A percentile compares a stretch with the other conserved stretches of the same genome.
phyloP scores from a whole-genome alignment of 2,888 invertebrate genomes.

The Caenorhabditis japonica region DNA sequence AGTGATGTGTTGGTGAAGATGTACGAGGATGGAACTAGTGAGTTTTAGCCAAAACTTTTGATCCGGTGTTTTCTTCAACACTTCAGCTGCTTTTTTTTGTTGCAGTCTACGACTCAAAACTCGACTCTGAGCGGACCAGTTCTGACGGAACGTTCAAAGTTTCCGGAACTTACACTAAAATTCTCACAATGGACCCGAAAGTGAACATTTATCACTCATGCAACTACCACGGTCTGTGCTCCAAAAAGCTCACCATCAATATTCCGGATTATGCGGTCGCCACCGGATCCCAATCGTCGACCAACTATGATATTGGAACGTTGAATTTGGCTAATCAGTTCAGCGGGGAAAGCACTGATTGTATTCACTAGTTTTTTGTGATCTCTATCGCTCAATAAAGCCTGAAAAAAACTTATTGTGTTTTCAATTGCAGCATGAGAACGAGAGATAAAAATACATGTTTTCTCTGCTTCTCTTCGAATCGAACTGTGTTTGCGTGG shows the following conservation, averaged over 20 bases:
- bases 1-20: slow-evolving; percentile 44
- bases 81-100: too few relatives aligned
- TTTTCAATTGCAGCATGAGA: too few relatives aligned
- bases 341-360: slow-evolving; percentile 49
- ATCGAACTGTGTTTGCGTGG: too few relatives aligned
- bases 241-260: slow-evolving; percentile 50
- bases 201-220: slow-evolving; percentile 47
- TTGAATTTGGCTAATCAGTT: slow-evolving; percentile 52
- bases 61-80: too few relatives aligned
- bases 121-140: slow-evolving; percentile 23
- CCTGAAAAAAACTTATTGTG: too few relatives aligned
- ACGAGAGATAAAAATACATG: too few relatives aligned
- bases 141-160: slow-evolving; percentile 43
- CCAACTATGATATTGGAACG: slow-evolving; percentile 53
- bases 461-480: too few relatives aligned
- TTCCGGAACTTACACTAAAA: slow-evolving; percentile 33
- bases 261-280: slow-evolving; percentile 44
- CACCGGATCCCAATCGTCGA: slow-evolving; percentile 25
- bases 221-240: slow-evolving; percentile 51
- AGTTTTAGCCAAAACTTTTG: slow-evolving; percentile 1
- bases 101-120: slow-evolving; percentile 40
- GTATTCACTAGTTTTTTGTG: slow-evolving; percentile 55
- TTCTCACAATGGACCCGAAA: slow-evolving; percentile 36
- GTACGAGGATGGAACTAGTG: slow-evolving; percentile 55
- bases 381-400: too few relatives aligned